These are phyloP conservation scores for Oedothorax gibbosus DNA, from an alignment of 1,140 invertebrate genomes.

Conservation along the genomic window DNA sequence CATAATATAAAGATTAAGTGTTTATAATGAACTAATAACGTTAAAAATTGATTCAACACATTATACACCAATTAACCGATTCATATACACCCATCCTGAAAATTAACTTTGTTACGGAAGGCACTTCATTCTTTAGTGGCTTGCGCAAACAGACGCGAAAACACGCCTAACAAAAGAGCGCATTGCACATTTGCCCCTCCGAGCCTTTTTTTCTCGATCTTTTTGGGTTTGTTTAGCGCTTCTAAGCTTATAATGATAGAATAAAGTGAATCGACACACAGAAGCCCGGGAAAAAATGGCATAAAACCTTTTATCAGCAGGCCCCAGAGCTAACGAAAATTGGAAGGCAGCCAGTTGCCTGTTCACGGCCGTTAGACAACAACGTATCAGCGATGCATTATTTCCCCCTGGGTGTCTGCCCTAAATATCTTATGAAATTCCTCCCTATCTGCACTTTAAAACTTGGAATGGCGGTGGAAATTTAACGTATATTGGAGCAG, in stretches of 20 bases:
- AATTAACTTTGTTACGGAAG: too few relatives aligned
- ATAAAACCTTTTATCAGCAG: slow-evolving; percentile 47
- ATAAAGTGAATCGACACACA: slow-evolving; percentile 37
- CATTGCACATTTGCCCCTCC: slow-evolving; percentile 10
- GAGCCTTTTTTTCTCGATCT: neutral
- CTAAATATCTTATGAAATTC: slow-evolving; percentile 24
- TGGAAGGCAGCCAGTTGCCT: slow-evolving; percentile 49
- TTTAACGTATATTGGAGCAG: too few relatives aligned
- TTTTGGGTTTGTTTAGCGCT: slow-evolving; percentile 34
- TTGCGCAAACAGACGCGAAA: too few relatives aligned
- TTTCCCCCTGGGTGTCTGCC: neutral
- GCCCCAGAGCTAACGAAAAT: slow-evolving; percentile 51
- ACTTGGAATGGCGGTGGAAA: too few relatives aligned
- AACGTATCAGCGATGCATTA: slow-evolving; percentile 34
- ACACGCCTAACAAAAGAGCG: too few relatives aligned
- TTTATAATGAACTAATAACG: too few relatives aligned
- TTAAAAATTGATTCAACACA: too few relatives aligned
- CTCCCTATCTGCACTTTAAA: neutral
- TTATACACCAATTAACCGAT: too few relatives aligned
- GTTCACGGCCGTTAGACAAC: slow-evolving; percentile 41
- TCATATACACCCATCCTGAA: too few relatives aligned
- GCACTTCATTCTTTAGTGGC: too few relatives aligned
- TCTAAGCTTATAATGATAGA: slow-evolving; percentile 48
- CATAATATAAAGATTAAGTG: too few relatives aligned
- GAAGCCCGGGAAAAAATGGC: slow-evolving; percentile 22